A percentile compares a stretch with the other conserved stretches of the same genome.
phyloP scores from a whole-genome alignment of 1,140 invertebrate species.

The Caenorhabditis brenneri region DNA sequence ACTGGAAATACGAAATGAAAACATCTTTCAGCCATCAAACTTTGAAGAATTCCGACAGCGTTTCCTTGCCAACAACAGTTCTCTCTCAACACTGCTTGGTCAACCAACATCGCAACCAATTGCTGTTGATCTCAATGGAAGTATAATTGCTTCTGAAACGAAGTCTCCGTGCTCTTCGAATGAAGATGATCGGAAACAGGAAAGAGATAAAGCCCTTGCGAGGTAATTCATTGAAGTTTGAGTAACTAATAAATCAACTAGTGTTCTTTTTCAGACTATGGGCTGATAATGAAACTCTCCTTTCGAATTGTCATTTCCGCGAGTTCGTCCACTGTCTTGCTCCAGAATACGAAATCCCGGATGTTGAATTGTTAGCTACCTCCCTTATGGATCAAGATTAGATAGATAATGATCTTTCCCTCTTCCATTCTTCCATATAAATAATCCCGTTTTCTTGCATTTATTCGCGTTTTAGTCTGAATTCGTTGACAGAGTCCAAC shows the following conservation, averaged over 20 bases:
- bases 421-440: neutral
- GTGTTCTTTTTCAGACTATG: slow-evolving; percentile 28
- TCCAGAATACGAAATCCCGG: slow-evolving; percentile 33
- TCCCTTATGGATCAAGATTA: slow-evolving; percentile 2
- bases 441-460: neutral
- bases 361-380: neutral
- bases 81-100: neutral
- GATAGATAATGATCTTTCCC: neutral
- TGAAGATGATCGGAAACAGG: slow-evolving; percentile 30
- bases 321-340: slow-evolving; percentile 18
- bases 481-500: neutral
- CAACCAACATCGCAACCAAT: neutral
- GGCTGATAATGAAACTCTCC: slow-evolving; percentile 21
- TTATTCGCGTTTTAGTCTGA: slow-evolving; percentile 35
- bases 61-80: neutral
- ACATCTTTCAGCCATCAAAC: neutral
- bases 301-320: neutral
- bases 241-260: too few relatives aligned
- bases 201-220: slow-evolving; percentile 20
- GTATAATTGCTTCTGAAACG: slow-evolving; percentile 15
- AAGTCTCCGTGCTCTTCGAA: slow-evolving; percentile 22
- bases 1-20: neutral
- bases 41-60: slow-evolving; percentile 21
- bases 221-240: neutral
- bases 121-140: slow-evolving; percentile 13